phyloP scores from a whole-genome alignment of 2,888 invertebrate species.

The Platynereis dumerilii region DNA sequence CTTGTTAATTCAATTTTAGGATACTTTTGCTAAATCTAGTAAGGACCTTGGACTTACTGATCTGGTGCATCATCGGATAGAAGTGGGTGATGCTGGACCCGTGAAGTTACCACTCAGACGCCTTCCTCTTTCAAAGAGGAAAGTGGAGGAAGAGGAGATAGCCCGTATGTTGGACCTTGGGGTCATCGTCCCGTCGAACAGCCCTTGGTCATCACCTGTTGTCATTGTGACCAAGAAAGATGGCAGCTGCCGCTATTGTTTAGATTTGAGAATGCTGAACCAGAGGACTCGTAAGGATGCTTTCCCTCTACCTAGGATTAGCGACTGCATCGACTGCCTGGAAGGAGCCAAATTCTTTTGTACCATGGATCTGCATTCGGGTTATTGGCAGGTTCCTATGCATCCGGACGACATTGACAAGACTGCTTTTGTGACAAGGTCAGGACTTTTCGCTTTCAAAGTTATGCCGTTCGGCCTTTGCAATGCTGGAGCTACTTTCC shows the following conservation, averaged over 20 bases:
- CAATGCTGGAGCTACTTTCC: slow-evolving; percentile 2
- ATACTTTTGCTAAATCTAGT: neutral
- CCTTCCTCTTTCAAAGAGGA: neutral
- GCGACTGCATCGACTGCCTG: slow-evolving; percentile 31
- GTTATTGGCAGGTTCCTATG: slow-evolving; percentile 36
- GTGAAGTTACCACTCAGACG: slow-evolving; percentile 1
- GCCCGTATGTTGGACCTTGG: neutral
- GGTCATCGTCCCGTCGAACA: slow-evolving; percentile 3
- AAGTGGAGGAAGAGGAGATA: slow-evolving; percentile 1
- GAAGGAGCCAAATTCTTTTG: slow-evolving; percentile 26
- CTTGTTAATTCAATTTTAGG: too few relatives aligned
- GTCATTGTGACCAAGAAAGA: slow-evolving; percentile 34
- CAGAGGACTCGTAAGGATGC: slow-evolving; percentile 31
- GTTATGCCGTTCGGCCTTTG: slow-evolving; percentile 20
- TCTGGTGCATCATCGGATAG: slow-evolving; percentile 1
- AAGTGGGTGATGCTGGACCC: neutral
- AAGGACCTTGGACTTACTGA: neutral
- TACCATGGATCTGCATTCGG: slow-evolving; percentile 31
- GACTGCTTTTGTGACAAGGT: slow-evolving; percentile 35
- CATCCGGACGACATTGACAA: slow-evolving; percentile 26
- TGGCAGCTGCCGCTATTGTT: slow-evolving; percentile 29
- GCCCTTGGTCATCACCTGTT: slow-evolving; percentile 18
- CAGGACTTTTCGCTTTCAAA: slow-evolving; percentile 7
- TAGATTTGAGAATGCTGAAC: slow-evolving; percentile 30
- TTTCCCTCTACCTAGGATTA: slow-evolving; percentile 33